A percentile compares a stretch with the other conserved stretches of the same genome.
phyloP scores from a whole-genome alignment of 1,140 invertebrate species.

The Colletes latitarsis region DNA sequence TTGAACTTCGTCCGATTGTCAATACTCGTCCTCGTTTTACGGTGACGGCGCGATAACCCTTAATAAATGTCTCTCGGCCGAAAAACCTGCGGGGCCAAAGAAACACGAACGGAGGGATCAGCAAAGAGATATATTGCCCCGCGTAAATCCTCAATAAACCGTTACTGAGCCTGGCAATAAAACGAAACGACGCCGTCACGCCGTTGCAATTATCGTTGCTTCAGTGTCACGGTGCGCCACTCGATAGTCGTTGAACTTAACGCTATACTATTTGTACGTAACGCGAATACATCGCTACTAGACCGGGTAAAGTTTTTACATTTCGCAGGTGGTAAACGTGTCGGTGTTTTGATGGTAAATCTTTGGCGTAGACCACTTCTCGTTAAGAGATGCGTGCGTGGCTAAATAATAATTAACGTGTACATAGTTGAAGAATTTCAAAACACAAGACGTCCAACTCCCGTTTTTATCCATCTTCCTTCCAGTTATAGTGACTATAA shows the following conservation, averaged over 20 bases:
- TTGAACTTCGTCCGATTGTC: constrained; percentile 68
- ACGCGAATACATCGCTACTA: constrained; percentile 41
- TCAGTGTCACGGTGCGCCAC: constrained; percentile 50
- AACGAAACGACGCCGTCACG: constrained; percentile 67
- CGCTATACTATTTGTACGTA: constrained; percentile 39
- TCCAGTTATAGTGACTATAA: too few relatives aligned
- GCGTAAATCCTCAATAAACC: constrained; percentile 70
- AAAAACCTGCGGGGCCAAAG: constrained; percentile 67
- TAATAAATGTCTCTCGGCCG: constrained; percentile 67
- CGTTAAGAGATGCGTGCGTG: constrained; percentile 4
- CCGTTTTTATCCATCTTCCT: too few relatives aligned
- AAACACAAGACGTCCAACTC: too few relatives aligned
- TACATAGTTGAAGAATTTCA: too few relatives aligned
- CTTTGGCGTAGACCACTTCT: constrained; percentile 22
- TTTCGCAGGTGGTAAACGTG: constrained; percentile 21
- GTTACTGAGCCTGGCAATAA: constrained; percentile 67
- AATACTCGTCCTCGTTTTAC: constrained; percentile 66
- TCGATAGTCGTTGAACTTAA: constrained; percentile 46
- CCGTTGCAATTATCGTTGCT: constrained; percentile 65
- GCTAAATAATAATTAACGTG: background rate
- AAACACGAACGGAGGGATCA: constrained; percentile 66
- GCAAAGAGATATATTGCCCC: constrained; percentile 65
- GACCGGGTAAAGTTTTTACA: constrained; percentile 53
- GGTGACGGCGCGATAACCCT: constrained; percentile 69
- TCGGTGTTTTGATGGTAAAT: background rate